Evolutionary conservation across 1,140 invertebrate genomes (phyloP), one percentile per base, ranked within the genome.

Genomic region (Melitaea cinxia): DNA sequence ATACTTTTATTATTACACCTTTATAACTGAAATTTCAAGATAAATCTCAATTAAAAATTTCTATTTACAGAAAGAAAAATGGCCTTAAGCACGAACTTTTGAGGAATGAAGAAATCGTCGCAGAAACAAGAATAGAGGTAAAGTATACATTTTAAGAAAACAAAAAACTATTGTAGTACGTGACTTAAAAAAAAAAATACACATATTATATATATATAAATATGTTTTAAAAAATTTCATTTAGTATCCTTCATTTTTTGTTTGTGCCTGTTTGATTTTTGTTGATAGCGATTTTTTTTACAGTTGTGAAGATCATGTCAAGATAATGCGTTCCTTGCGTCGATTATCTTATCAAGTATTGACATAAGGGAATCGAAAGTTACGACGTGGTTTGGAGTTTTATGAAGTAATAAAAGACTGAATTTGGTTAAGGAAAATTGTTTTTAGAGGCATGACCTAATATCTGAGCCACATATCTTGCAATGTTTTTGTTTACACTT

Each of bases 101-200:
- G 33, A 73, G 83, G 60, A 89, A 90, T 49, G 88, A 90, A 69
- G 85, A 88, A 64, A 75, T 72, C 42, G 70, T 90, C 30, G 88
- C 85, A 24, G 88, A 90, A 70, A 90, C 88, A n/a, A 77, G 88
- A 67, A 84, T 90, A 68, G 88, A 90, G 74, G 88, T 90, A 78
- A 47, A n/a, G 2, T 35, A 35, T 2, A 14, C 14, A 14, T 37
- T 37, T 37, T 0, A n/a, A 2, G n/a, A n/a, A n/a, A n/a, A n/a
- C n/a, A n/a, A n/a, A n/a, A n/a, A n/a, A n/a, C n/a, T n/a, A n/a
- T n/a, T n/a, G n/a, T n/a, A n/a, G n/a, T n/a, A n/a, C n/a, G n/a
- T n/a, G n/a, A n/a, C n/a, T n/a, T n/a, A n/a, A n/a, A n/a, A n/a
- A n/a, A 0, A 9, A 33, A 33, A 2, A 33, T 7, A 10, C 0